phyloP scores from a whole-genome alignment of 2,797 vertebrate species.

The Pangasius krempfi region DNA sequence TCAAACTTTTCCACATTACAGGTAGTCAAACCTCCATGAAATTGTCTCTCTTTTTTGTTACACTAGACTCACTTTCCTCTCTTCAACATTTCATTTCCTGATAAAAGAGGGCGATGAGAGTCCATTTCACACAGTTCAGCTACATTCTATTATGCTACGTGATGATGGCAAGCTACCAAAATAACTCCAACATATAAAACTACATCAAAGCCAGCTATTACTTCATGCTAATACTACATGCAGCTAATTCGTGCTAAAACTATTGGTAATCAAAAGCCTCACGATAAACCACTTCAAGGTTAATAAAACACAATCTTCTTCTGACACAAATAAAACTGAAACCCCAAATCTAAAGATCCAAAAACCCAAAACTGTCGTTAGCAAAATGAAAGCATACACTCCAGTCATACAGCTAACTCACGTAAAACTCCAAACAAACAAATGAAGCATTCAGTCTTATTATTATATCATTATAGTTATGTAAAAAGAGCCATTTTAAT shows the following conservation, averaged over 20 bases:
- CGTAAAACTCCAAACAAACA: neutral
- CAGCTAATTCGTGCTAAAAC: constrained; percentile 16
- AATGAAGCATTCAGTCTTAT: neutral
- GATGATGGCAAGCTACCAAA: constrained; percentile 27
- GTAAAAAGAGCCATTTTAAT: neutral
- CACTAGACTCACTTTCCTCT: constrained; percentile 32
- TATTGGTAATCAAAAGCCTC: constrained; percentile 14
- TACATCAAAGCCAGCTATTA: constrained; percentile 31
- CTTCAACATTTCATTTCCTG: constrained; percentile 45
- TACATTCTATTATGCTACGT: constrained; percentile 48
- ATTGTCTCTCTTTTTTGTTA: constrained; percentile 45
- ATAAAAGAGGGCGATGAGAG: constrained; percentile 37
- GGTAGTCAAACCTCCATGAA: constrained; percentile 54
- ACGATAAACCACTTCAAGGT: constrained; percentile 36
- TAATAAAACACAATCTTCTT: constrained; percentile 23
- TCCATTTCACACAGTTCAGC: constrained; percentile 41
- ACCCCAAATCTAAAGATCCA: neutral
- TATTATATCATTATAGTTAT: neutral
- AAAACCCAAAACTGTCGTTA: neutral
- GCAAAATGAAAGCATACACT: neutral
- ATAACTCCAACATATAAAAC: constrained; percentile 32
- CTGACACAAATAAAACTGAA: constrained; percentile 13
- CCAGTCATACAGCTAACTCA: neutral
- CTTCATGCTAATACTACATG: constrained; percentile 39
- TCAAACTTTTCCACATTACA: constrained; percentile 56